Evolutionary conservation across 2,888 invertebrate genomes (phyloP).

Genomic region (Ernsta delagoae): DNA sequence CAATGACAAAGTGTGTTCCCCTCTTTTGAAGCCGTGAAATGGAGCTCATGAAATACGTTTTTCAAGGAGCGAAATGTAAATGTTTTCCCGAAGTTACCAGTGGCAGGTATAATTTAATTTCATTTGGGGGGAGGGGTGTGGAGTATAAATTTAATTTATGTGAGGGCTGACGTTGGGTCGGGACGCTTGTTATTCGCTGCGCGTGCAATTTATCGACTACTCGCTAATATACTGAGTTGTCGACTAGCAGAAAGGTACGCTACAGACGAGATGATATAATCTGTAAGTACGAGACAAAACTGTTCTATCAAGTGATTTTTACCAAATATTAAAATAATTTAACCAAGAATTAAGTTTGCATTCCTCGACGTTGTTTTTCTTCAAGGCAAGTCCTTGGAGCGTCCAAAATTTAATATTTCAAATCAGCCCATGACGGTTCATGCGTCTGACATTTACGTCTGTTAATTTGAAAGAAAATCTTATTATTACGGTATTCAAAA

Average conservation of each 20-base stretch:
- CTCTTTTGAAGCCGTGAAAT: constrained; percentile 57
- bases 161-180: constrained; percentile 65
- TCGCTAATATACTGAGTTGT: constrained; percentile 51
- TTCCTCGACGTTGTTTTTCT: no score
- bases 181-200: constrained; percentile 69
- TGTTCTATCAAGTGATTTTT: no score
- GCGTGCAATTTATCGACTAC: constrained; percentile 70
- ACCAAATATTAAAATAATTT: no score
- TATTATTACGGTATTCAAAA: no score
- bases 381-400: no score
- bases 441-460: not conserved
- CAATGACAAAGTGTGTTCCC: constrained; percentile 55
- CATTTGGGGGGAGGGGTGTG: constrained; percentile 71
- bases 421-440: not conserved
- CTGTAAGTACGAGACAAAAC: not conserved
- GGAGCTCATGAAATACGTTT: constrained; percentile 63
- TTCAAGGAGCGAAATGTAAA: constrained; percentile 70
- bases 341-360: no score
- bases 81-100: constrained; percentile 72
- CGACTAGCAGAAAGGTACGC: constrained; percentile 18
- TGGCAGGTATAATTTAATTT: constrained; percentile 80
- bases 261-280: constrained; percentile 8
- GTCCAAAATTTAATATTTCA: not conserved
- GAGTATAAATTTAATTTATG: constrained; percentile 83
- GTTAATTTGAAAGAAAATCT: no score